A percentile compares a stretch with the other conserved stretches of the same genome.
Conservation (phyloP, 2,888 invertebrate genomes). For the Cheilosia vernalis region DNA sequence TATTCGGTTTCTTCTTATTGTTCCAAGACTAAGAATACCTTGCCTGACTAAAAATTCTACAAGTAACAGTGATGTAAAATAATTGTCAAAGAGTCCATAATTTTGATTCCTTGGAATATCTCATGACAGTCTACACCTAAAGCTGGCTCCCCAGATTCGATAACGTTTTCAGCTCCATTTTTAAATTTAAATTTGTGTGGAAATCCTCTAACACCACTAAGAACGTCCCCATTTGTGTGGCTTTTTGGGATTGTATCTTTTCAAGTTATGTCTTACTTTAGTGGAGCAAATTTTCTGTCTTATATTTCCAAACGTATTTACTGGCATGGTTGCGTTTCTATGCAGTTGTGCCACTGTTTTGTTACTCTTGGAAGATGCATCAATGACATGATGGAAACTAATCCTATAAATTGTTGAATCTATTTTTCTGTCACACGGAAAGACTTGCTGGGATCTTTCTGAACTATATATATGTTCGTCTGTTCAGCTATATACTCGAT, state of each 20-base stretch:
- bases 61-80: conserved; percentile 10
- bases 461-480: background rate
- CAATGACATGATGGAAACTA: background rate
- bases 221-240: too few species aligned
- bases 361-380: background rate
- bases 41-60: conserved; percentile 3
- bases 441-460: background rate
- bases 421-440: background rate
- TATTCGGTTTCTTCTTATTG: background rate
- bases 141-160: too few species aligned
- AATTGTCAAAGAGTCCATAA: conserved; percentile 1
- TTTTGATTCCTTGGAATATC: too few species aligned
- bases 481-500: background rate
- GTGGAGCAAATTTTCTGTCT: conserved; percentile 28
- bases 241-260: background rate
- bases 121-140: background rate
- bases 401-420: background rate
- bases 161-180: too few species aligned
- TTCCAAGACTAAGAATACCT: conserved; percentile 5
- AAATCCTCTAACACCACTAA: too few species aligned
- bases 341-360: conserved; percentile 1
- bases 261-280: conserved; percentile 8
- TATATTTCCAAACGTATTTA: background rate
- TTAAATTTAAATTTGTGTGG: too few species aligned
- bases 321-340: background rate